Conservation (phyloP, 2,113 vertebrate genomes). For the Furnarius figulus region DNA sequence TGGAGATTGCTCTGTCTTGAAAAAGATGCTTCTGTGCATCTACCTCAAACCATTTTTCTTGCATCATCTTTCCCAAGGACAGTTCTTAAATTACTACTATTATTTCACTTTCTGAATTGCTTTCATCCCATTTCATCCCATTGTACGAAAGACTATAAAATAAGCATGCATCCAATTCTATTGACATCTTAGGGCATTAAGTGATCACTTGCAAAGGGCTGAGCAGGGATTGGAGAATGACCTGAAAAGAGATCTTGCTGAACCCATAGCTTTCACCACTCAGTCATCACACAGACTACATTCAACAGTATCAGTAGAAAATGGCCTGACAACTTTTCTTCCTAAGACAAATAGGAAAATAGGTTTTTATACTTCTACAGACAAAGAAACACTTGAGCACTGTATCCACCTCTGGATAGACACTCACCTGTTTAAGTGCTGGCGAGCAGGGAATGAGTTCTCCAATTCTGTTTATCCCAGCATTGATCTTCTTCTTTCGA, state of each 20-base stretch:
- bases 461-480: constrained; percentile 96
- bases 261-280: not conserved
- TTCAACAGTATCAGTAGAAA: not conserved
- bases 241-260: not conserved
- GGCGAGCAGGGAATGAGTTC: constrained; percentile 96
- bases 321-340: not conserved
- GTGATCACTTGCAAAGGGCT: not conserved
- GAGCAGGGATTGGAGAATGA: not conserved
- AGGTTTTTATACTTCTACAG: not conserved
- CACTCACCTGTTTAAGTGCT: constrained; percentile 91
- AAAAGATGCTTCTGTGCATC: not conserved
- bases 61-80: not conserved
- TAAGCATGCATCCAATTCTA: not conserved
- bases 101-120: not conserved
- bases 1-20: not conserved
- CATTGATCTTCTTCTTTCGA: constrained; percentile 98
- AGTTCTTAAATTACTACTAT: not conserved
- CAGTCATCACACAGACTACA: not conserved
- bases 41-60: not conserved
- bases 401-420: not conserved
- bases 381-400: not conserved
- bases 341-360: not conserved
- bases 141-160: not conserved
- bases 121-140: not conserved
- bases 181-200: not conserved